Percentiles rank a stretch among this genome's conserved stretches.
phyloP scores from a whole-genome alignment of 2,113 vertebrate genomes.

The Chionodraco myersi region DNA sequence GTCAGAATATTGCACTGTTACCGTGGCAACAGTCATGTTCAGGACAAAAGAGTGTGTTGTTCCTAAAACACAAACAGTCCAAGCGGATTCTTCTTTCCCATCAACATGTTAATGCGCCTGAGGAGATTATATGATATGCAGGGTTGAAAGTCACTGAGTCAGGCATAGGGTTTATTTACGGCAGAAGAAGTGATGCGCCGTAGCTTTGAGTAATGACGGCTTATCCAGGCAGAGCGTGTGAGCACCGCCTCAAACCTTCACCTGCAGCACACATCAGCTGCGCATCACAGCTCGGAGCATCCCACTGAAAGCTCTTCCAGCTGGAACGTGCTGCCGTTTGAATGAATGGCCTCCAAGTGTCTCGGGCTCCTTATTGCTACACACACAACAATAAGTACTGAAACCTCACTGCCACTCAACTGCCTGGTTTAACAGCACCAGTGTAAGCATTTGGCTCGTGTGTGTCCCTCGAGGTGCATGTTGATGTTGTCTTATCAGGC shows the following conservation, averaged over 20 bases:
- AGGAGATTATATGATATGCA: neutral
- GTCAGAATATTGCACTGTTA: conserved; percentile 41
- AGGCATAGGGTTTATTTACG: neutral
- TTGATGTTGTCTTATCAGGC: no score
- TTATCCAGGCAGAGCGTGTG: conserved; percentile 6
- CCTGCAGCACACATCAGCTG: conserved; percentile 40
- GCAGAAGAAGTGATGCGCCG: neutral
- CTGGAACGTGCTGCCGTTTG: neutral
- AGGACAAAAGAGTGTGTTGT: conserved; percentile 6
- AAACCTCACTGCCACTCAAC: neutral
- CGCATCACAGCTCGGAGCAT: conserved; percentile 10
- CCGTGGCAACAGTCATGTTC: conserved; percentile 57
- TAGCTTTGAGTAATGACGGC: conserved; percentile 13
- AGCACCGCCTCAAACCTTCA: conserved; percentile 45
- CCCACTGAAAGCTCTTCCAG: neutral
- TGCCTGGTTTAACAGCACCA: neutral
- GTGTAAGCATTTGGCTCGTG: no score
- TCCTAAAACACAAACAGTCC: conserved; percentile 28
- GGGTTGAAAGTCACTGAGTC: neutral
- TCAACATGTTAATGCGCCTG: neutral
- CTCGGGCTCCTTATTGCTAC: neutral
- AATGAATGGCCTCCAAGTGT: neutral
- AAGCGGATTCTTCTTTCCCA: neutral
- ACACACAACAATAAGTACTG: neutral
- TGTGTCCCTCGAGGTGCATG: no score